Base-by-base conservation (phyloP, 2,113 vertebrate genomes). In the Microcebus tavaratra region DNA sequence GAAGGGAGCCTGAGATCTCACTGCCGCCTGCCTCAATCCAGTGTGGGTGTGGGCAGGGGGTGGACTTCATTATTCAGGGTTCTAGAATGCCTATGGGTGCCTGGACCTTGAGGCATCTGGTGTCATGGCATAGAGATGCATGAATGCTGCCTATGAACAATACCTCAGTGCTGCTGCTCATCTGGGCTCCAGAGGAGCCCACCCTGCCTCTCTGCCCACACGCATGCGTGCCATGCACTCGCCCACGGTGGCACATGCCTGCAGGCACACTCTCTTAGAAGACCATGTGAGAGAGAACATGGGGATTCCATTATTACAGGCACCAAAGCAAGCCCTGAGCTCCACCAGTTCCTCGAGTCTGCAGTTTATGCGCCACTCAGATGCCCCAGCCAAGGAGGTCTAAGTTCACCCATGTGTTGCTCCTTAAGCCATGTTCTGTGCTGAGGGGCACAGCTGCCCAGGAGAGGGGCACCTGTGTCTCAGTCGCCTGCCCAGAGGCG, bases 1-100 rank as follows among this genome's bases (percentile, higher is more conserved):
- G 39, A 59, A 53, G 3, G 13, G 55, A 39, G 21, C 29, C 17
- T 15, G 50, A 48, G 20, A 2, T 34, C 78, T 36, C 59, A 45
- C 5, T 29, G n/a, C 34, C 48, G 1, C 31, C 70, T 31, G 36
- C 25, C 45, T 48, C 0, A 0, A 45, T 20, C 39, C 39, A 53
- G 2, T 2, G 0, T 1, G 14, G 67, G 29, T 4, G 29, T 1
- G 1, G 48, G 29, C 27, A 92, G 67, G 45, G 34, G 31, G 27
- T 21, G 3, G 70, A 55, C 3, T 59, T 23, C 13, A 14, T 15
- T 50, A 61, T 81, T 50, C n/a, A 29, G 31, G 21, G 36, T 31
- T 88, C 81, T 73, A 10, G 36, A 81, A 31, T 13, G 6, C 18
- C 6, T 7, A 11, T 1, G 0, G 6, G 42, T 31, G 5, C 18